phyloP scores from a whole-genome alignment of 2,888 invertebrate genomes.

The Microctonus brassicae region DNA sequence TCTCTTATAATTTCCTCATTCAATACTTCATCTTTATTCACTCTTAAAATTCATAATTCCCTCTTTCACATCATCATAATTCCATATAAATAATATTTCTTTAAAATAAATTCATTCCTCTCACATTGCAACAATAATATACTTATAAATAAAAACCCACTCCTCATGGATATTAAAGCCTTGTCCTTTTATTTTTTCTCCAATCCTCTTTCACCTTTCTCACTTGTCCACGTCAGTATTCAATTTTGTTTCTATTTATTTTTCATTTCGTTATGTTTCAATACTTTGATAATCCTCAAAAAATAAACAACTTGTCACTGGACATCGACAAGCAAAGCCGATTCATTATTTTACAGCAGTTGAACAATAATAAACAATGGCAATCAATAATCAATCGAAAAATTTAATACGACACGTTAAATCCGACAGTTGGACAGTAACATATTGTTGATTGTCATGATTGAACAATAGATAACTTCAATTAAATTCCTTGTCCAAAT shows the following conservation, averaged over 20 bases:
- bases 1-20: no score
- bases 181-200: background rate
- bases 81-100: background rate
- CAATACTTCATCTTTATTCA: no score
- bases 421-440: background rate
- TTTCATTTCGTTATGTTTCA: background rate
- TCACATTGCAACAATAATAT: background rate
- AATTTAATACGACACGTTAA: slow-evolving; percentile 43
- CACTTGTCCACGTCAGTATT: background rate
- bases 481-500: background rate
- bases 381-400: slow-evolving; percentile 56
- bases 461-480: background rate
- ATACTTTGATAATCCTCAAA: slow-evolving; percentile 5
- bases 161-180: background rate
- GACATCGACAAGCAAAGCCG: slow-evolving; percentile 1
- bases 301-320: background rate
- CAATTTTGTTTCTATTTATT: background rate
- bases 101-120: background rate
- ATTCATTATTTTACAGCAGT: background rate
- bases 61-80: background rate
- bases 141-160: background rate
- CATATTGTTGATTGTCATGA: background rate
- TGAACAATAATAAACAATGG: background rate
- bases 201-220: background rate
- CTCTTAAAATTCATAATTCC: no score